Evolutionary conservation across 2,113 vertebrate species (phyloP).

Genomic region (cattle (Bos taurus)): DNA sequence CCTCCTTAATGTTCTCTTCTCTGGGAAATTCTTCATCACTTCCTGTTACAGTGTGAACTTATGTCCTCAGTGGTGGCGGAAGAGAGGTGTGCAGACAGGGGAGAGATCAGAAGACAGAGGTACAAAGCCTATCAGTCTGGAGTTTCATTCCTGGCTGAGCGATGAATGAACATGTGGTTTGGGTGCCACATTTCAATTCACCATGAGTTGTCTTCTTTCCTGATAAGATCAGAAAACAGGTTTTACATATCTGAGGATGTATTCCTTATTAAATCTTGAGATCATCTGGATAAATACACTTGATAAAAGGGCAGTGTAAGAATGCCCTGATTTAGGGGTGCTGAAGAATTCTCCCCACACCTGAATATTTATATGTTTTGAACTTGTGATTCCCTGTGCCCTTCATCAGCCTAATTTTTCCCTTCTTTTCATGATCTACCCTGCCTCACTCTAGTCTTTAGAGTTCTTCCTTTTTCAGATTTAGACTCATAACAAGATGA

Average conservation of each 20-base stretch:
- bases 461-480: background rate
- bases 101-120: background rate
- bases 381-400: background rate
- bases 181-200: background rate
- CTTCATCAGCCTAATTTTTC: background rate
- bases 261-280: background rate
- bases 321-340: background rate
- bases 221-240: background rate
- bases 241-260: background rate
- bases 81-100: background rate
- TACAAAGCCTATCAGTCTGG: background rate
- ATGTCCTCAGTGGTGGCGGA: background rate
- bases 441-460: background rate
- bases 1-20: background rate
- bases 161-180: background rate
- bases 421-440: background rate
- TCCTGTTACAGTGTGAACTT: background rate
- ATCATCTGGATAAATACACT: background rate
- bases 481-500: background rate
- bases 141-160: background rate
- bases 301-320: background rate
- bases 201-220: background rate
- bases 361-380: background rate
- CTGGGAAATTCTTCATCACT: background rate
- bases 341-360: background rate